Conservation (phyloP, 2,888 invertebrate genomes). For the Girardia tigrina region DNA sequence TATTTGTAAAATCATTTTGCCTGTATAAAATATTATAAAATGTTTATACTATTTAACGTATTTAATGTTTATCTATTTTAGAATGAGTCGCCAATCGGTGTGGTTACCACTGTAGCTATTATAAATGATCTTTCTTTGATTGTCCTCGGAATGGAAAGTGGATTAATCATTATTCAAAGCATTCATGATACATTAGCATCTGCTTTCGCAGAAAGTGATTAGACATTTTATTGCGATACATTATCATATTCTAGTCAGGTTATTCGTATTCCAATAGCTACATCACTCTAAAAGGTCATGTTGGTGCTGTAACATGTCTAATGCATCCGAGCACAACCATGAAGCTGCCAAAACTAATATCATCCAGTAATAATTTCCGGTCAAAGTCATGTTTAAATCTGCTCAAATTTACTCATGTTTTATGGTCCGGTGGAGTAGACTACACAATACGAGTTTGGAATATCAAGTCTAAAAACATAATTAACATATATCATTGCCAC, state of each 20-base stretch:
- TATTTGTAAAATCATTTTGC: too few species aligned
- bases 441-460: slow-evolving; percentile 12
- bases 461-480: neutral
- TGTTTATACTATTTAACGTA: too few species aligned
- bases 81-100: too few species aligned
- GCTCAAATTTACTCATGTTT: neutral
- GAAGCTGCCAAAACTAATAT: neutral
- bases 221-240: neutral
- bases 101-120: neutral
- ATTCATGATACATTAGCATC: neutral
- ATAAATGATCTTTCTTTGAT: neutral
- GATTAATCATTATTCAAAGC: neutral
- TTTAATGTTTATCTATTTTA: too few species aligned
- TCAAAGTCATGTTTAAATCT: neutral
- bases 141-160: slow-evolving; percentile 4
- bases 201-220: neutral
- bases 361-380: neutral
- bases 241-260: neutral
- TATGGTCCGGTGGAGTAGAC: slow-evolving; percentile 3
- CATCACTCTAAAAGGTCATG: neutral
- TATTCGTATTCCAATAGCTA: neutral
- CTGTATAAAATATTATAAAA: too few species aligned
- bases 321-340: neutral
- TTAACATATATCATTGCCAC: neutral
- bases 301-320: neutral